Conservation (phyloP, 2,797 vertebrate species). For the Gymnoscopelus braueri region DNA sequence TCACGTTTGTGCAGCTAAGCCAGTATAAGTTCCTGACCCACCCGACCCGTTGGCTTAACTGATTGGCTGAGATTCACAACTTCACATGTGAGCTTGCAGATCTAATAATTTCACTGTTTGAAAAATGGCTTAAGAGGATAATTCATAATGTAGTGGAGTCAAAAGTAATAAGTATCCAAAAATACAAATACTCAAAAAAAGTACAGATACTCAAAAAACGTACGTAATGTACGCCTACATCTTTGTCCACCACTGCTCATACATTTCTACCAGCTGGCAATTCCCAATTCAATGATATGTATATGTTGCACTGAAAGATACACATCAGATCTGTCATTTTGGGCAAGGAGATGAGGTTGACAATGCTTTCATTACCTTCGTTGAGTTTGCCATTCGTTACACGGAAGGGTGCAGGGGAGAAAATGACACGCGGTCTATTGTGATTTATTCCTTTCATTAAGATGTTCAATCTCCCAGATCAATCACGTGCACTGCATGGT, state of each 20-base stretch:
- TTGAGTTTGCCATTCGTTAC: slow-evolving; percentile 58
- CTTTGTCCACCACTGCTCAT: background rate
- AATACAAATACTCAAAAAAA: too few relatives aligned
- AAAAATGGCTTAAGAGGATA: too few relatives aligned
- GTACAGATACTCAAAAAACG: too few relatives aligned
- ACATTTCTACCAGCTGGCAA: slow-evolving; percentile 8
- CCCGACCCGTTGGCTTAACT: too few relatives aligned
- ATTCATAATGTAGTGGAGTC: too few relatives aligned
- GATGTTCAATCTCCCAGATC: slow-evolving; percentile 63
- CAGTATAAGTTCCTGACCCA: too few relatives aligned
- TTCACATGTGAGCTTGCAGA: too few relatives aligned
- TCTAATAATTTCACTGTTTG: too few relatives aligned
- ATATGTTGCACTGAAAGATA: slow-evolving; percentile 33
- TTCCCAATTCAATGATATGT: slow-evolving; percentile 28
- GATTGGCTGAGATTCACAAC: too few relatives aligned
- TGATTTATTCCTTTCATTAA: slow-evolving; percentile 71
- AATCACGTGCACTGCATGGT: slow-evolving; percentile 56
- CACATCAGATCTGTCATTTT: slow-evolving; percentile 54
- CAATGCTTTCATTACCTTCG: slow-evolving; percentile 64
- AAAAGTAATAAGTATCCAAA: too few relatives aligned
- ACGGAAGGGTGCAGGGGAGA: slow-evolving; percentile 37
- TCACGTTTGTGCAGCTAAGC: too few relatives aligned
- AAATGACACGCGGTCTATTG: slow-evolving; percentile 42
- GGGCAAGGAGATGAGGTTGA: slow-evolving; percentile 45
- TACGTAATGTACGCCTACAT: too few relatives aligned